Conservation (phyloP, 2,888 invertebrate species). For the Cantharis rufa region DNA sequence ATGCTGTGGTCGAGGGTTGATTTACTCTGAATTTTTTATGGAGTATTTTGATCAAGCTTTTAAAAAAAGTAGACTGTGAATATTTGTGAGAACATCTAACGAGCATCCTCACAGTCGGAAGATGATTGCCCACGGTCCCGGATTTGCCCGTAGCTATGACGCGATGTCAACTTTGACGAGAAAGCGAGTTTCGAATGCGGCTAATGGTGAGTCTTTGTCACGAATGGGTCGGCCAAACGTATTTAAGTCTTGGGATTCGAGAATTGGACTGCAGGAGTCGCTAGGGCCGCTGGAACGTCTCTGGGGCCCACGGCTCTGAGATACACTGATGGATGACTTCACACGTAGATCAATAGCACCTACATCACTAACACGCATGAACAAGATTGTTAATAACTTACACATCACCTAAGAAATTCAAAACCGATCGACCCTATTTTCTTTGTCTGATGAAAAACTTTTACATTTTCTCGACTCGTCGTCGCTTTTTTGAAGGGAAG, state of each 20-base stretch:
- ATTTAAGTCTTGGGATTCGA: slow-evolving; percentile 33
- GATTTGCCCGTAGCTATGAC: slow-evolving; percentile 52
- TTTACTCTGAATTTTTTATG: slow-evolving; percentile 28
- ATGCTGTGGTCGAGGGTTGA: slow-evolving; percentile 38
- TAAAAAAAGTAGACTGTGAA: slow-evolving; percentile 27
- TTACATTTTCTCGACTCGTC: not conserved
- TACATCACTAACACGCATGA: slow-evolving; percentile 50
- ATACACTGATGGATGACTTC: slow-evolving; percentile 55
- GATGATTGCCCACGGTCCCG: slow-evolving; percentile 50
- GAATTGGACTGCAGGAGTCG: slow-evolving; percentile 30
- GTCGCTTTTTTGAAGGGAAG: not conserved
- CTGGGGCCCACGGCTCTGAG: slow-evolving; percentile 45
- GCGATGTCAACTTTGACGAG: slow-evolving; percentile 51
- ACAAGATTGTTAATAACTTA: slow-evolving; percentile 51
- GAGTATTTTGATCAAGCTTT: slow-evolving; percentile 18
- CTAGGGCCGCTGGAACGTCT: slow-evolving; percentile 43
- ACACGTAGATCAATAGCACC: slow-evolving; percentile 54
- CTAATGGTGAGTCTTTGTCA: slow-evolving; percentile 51
- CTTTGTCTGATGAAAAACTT: not conserved
- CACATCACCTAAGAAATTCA: slow-evolving; percentile 33
- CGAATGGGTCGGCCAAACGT: slow-evolving; percentile 40
- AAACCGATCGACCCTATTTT: slow-evolving; percentile 5
- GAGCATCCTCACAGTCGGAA: slow-evolving; percentile 23
- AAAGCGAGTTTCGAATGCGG: slow-evolving; percentile 43
- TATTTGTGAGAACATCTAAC: slow-evolving; percentile 13